These are phyloP conservation scores for Eurosta solidaginis DNA, from an alignment of 1,140 invertebrate genomes.

Conservation along the genomic window DNA sequence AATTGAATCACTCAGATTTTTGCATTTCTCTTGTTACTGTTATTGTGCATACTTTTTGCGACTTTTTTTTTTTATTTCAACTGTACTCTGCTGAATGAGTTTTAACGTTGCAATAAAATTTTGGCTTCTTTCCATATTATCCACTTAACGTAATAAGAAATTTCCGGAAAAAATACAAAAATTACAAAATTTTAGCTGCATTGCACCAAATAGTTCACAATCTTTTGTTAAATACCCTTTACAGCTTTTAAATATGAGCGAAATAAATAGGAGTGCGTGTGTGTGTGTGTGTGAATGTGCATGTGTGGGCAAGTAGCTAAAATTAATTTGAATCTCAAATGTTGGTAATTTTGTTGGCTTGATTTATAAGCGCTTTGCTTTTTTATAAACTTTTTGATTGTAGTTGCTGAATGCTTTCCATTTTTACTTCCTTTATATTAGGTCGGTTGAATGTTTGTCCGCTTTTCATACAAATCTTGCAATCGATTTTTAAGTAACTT, in stretches of 20 bases:
- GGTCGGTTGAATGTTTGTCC: too few relatives aligned
- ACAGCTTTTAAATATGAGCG: background rate
- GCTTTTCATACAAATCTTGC: too few relatives aligned
- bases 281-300: constrained; percentile 2
- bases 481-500: too few relatives aligned
- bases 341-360: constrained; percentile 27
- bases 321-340: constrained; percentile 30
- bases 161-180: constrained; percentile 20
- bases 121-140: constrained; percentile 36
- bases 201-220: background rate
- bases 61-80: constrained; percentile 20
- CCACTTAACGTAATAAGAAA: constrained; percentile 36
- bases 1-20: constrained; percentile 1
- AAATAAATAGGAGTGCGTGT: background rate
- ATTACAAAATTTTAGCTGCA: background rate
- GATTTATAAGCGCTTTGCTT: constrained; percentile 20
- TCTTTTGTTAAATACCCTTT: background rate
- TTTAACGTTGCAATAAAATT: constrained; percentile 32
- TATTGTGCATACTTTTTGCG: background rate
- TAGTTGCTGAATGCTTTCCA: background rate
- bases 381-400: background rate
- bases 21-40: background rate
- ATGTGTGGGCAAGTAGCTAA: background rate
- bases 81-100: constrained; percentile 9
- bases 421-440: too few relatives aligned